phyloP scores from a whole-genome alignment of 2,888 invertebrate species.

The Bombylius major region DNA sequence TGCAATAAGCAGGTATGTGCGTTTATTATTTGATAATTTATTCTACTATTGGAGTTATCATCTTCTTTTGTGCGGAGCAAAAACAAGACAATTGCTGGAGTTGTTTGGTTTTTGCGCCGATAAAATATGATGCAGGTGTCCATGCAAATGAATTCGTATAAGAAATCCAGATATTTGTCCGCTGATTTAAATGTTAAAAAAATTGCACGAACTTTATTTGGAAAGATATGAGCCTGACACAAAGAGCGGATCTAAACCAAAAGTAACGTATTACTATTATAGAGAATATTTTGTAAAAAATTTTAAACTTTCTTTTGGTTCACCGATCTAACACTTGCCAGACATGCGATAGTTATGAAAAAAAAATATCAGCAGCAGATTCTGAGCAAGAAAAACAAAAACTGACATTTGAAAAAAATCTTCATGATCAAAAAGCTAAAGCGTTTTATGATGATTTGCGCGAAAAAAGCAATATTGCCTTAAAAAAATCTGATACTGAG shows the following conservation, averaged over 20 bases:
- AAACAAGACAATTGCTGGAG: background rate
- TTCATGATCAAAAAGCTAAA: background rate
- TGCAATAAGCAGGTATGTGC: background rate
- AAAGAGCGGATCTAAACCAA: background rate
- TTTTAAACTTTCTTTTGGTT: slow-evolving; percentile 2
- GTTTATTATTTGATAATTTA: background rate
- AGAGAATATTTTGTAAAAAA: background rate
- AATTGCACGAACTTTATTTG: background rate
- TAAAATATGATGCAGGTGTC: too few relatives aligned
- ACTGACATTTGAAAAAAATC: background rate
- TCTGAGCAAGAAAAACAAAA: background rate
- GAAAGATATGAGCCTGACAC: background rate
- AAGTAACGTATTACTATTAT: background rate
- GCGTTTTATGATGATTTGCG: background rate
- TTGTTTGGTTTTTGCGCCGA: background rate
- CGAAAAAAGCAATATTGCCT: background rate
- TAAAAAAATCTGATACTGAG: slow-evolving; percentile 3
- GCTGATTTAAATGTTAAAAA: background rate
- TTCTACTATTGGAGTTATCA: background rate
- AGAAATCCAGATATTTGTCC: background rate
- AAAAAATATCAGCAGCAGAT: too few relatives aligned
- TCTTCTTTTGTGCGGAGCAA: too few relatives aligned
- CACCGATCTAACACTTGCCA: background rate
- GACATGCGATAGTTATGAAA: background rate
- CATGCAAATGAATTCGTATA: background rate